phyloP scores from a whole-genome alignment of 2,888 invertebrate species.

The Mimumesa dahlbomi region DNA sequence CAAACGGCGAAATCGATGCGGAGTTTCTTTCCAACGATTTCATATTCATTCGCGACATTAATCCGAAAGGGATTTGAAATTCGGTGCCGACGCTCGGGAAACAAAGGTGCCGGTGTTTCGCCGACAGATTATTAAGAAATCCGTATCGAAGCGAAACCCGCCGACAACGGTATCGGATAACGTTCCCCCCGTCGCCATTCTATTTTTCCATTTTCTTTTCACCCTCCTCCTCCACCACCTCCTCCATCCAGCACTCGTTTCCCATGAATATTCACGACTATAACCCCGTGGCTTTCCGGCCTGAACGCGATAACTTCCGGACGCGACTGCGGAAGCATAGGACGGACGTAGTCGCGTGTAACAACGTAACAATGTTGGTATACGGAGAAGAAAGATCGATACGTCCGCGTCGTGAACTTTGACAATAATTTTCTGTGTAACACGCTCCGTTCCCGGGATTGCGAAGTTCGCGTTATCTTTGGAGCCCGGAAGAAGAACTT shows the following conservation, averaged over 20 bases:
- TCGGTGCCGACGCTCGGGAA: too few relatives aligned
- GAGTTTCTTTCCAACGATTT: background rate
- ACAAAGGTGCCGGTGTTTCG: too few relatives aligned
- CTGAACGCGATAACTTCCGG: slow-evolving; percentile 11
- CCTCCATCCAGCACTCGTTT: background rate
- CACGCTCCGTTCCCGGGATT: background rate
- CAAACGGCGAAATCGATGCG: slow-evolving; percentile 22
- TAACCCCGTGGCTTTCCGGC: slow-evolving; percentile 15
- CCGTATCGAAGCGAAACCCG: background rate
- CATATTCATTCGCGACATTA: background rate
- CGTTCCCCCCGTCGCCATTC: background rate
- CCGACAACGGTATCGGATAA: background rate
- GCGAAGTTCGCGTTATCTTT: slow-evolving; percentile 26
- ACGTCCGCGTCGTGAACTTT: slow-evolving; percentile 17
- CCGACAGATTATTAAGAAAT: too few relatives aligned
- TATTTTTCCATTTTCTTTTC: too few relatives aligned
- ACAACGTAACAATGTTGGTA: too few relatives aligned
- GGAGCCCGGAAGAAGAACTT: slow-evolving; percentile 11
- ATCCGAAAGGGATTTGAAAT: background rate
- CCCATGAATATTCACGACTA: slow-evolving; percentile 34
- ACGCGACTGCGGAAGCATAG: background rate
- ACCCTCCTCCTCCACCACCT: too few relatives aligned
- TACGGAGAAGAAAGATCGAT: background rate
- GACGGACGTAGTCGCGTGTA: slow-evolving; percentile 22
- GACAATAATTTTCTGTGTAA: slow-evolving; percentile 25